Evolutionary conservation across 2,113 vertebrate species (phyloP).

Genomic region (Patagioenas fasciata): DNA sequence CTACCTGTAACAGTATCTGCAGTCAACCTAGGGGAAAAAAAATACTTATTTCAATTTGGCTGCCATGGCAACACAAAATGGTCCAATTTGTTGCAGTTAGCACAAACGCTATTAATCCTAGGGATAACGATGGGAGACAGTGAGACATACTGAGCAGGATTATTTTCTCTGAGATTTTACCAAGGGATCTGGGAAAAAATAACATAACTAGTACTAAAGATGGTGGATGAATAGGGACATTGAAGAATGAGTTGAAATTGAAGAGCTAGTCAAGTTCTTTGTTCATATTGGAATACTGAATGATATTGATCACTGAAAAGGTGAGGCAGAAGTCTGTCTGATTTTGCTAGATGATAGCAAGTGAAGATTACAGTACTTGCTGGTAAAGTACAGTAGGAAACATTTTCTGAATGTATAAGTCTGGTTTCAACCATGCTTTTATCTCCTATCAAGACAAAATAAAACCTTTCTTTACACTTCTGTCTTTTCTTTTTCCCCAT

Average conservation of each 20-base stretch:
- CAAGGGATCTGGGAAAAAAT: neutral
- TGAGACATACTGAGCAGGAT: neutral
- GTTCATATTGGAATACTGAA: neutral
- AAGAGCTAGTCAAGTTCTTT: neutral
- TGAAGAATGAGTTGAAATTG: neutral
- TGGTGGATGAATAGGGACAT: neutral
- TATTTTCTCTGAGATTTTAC: slow-evolving; percentile 11
- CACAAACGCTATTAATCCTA: slow-evolving; percentile 47
- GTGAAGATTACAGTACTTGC: neutral
- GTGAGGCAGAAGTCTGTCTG: neutral
- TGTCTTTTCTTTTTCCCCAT: neutral
- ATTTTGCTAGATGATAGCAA: neutral
- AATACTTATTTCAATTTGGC: slow-evolving; percentile 27
- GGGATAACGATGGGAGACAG: neutral
- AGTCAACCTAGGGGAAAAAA: neutral
- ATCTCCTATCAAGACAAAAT: neutral
- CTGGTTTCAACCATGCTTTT: neutral
- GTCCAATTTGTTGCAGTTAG: slow-evolving; percentile 44
- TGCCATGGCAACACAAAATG: slow-evolving; percentile 60
- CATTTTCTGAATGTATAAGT: neutral
- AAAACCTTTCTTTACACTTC: neutral
- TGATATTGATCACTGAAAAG: neutral
- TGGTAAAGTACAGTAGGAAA: neutral
- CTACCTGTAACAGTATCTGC: neutral
- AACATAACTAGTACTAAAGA: neutral